Base-by-base conservation (phyloP, 1,140 invertebrate species). In the Conopomorpha cramerella region DNA sequence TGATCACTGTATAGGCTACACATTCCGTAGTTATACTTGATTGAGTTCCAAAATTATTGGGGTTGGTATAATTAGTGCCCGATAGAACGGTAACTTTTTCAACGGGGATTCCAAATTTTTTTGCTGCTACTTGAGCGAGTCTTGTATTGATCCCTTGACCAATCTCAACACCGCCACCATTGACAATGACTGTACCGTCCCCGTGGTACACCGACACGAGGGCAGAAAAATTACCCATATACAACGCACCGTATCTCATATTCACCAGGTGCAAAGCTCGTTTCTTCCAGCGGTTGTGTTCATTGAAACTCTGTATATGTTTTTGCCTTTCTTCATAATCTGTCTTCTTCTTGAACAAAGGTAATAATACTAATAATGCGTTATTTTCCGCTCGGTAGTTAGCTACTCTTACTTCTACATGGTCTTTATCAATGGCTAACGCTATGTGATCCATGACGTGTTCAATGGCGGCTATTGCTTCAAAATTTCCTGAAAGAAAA, bases 361-460 rank as follows among this genome's bases (percentile, higher is more conserved):
- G 59, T 10, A 84, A 64, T 51, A 87, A 77, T 13, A 79, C 66
- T 16, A 54, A 49, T 30, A 81, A 51, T 40, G 72, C 71, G 28
- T 59, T 60, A 11, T 63, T 49, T 0, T 51, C 45, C n/a, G 57
- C 41, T 12, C 63, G 62, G 43, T 90, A 72, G 51, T 92, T 92
- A 4, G 63, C 66, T 18, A 84, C 44, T 30, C 84, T 77, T 0
- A 91, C 82, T 44, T 88, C 81, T 1, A 86, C 31, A 0, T 90
- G 85, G 74, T 93, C 90, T 46, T 82, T 77, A 2, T 81, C 77
- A 2, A 88, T 50, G 29, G 65, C 76, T 35, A 81, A 82, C 1
- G 90, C 84, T 40, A 94, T 87, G 53, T 91, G 87, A 48, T 95
- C 91, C 81, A 96, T 89, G 4, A 95, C 83, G 28, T 78, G 82